Percentiles rank a stretch among this genome's conserved stretches.
These are phyloP conservation scores for Zaprionus capensis DNA, from an alignment of 1,140 invertebrate species.

Conservation along the genomic window DNA sequence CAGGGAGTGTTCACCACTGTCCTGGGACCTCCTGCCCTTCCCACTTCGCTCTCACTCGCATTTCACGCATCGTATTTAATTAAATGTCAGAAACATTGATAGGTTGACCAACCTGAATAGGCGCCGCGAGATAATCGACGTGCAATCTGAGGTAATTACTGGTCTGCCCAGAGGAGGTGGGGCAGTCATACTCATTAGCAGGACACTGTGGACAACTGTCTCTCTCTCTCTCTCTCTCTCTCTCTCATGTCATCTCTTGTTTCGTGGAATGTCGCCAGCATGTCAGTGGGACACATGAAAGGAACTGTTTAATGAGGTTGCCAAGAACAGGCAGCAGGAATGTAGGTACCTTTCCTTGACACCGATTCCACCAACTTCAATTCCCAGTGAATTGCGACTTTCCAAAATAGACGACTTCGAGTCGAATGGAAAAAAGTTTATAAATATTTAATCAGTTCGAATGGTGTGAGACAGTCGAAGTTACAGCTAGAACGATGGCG, in stretches of 20 bases:
- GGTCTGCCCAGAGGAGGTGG: background rate
- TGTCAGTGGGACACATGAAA: background rate
- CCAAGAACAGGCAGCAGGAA: background rate
- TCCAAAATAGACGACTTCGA: constrained; percentile 23
- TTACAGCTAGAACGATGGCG: constrained; percentile 6
- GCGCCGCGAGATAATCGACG: constrained; percentile 10
- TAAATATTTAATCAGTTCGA: constrained; percentile 71
- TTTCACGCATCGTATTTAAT: constrained; percentile 33
- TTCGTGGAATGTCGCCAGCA: background rate
- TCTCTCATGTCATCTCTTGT: background rate
- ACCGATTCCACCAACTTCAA: constrained; percentile 3
- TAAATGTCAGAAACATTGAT: constrained; percentile 47
- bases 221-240: background rate
- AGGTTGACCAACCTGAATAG: background rate
- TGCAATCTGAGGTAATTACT: constrained; percentile 47
- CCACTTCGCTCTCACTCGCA: background rate
- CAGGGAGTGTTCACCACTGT: constrained; percentile 1
- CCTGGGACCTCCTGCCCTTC: background rate
- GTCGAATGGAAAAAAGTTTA: constrained; percentile 52
- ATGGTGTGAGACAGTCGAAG: constrained; percentile 39
- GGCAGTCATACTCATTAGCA: constrained; percentile 3
- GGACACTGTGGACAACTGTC: background rate
- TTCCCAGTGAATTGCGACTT: background rate
- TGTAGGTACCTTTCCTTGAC: constrained; percentile 7
- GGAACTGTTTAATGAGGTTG: background rate